A percentile compares a stretch with the other conserved stretches of the same genome.
Conservation (phyloP, 2,113 vertebrate genomes). For the Electrona antarctica region DNA sequence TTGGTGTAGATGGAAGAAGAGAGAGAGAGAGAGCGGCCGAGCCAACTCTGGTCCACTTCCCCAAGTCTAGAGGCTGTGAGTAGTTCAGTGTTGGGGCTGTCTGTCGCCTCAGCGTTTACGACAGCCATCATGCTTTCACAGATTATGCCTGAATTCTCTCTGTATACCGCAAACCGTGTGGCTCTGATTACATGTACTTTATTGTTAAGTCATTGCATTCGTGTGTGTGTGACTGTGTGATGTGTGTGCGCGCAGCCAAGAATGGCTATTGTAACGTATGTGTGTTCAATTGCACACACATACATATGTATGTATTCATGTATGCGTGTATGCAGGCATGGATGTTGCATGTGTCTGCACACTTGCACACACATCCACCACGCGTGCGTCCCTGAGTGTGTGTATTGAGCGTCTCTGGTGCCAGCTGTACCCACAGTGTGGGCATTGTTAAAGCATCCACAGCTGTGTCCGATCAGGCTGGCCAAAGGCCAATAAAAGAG, state of each 20-base stretch:
- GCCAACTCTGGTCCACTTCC: too few species aligned
- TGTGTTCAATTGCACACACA: not conserved
- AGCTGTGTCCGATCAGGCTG: constrained; percentile 43
- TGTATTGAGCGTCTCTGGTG: constrained; percentile 1
- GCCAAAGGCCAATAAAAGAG: constrained; percentile 38
- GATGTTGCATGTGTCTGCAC: not conserved
- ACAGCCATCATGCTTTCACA: constrained; percentile 4
- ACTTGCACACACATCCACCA: not conserved
- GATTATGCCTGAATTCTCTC: constrained; percentile 20
- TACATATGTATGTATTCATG: not conserved
- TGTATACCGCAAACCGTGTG: constrained; percentile 7
- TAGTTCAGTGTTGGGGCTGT: constrained; percentile 19
- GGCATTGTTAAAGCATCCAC: constrained; percentile 41
- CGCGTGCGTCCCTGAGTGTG: not conserved
- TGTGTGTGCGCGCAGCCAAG: not conserved
- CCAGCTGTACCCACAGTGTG: constrained; percentile 33
- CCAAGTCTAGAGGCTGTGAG: too few species aligned
- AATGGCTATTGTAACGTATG: not conserved
- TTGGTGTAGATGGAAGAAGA: too few species aligned
- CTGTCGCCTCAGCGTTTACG: constrained; percentile 5
- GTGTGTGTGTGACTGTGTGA: not conserved
- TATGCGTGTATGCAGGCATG: not conserved
- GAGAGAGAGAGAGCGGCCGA: too few species aligned
- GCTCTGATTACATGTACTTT: not conserved
- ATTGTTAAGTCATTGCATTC: not conserved